Evolutionary conservation across 2,113 vertebrate genomes (phyloP).

Genomic region (Vulpes lagopus): DNA sequence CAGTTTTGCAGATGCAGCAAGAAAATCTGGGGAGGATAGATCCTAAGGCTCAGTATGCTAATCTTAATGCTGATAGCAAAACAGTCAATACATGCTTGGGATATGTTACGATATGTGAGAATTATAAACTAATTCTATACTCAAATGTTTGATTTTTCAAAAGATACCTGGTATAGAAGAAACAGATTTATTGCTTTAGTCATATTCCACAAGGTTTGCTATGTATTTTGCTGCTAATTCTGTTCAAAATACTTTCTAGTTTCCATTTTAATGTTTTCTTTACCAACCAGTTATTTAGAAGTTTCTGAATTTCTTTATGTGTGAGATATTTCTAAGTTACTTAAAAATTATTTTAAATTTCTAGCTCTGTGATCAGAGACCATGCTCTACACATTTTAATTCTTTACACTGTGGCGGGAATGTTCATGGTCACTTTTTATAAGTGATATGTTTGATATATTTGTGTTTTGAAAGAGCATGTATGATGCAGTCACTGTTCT

Average conservation of each 20-base stretch:
- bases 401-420: background rate
- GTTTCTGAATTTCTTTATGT: background rate
- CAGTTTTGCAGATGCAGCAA: background rate
- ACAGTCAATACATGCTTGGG: background rate
- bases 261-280: background rate
- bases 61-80: too few species aligned
- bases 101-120: background rate
- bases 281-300: background rate
- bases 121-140: background rate
- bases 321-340: background rate
- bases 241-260: background rate
- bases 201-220: background rate
- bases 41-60: background rate
- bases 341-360: background rate
- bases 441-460: background rate
- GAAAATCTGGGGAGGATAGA: too few species aligned
- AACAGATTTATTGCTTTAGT: background rate
- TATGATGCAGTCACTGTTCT: background rate
- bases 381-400: background rate
- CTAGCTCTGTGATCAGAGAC: background rate
- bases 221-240: background rate
- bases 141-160: background rate
- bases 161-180: background rate
- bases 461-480: background rate
- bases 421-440: background rate